A percentile compares a stretch with the other conserved stretches of the same genome.
Evolutionary conservation across 2,797 vertebrate genomes (phyloP).

Genomic region (Ceryle rudis): DNA sequence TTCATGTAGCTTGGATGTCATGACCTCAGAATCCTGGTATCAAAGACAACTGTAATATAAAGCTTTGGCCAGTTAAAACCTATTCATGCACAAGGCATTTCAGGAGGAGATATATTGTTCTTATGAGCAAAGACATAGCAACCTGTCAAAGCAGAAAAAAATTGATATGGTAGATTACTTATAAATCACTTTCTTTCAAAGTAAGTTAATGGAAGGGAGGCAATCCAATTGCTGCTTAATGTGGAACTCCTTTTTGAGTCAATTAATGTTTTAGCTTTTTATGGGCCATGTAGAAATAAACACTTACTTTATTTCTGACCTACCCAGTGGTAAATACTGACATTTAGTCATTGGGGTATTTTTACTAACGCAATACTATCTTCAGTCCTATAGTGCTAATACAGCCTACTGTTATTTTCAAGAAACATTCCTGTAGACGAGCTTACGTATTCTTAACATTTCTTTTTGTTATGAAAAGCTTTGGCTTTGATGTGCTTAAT

Average conservation of each 20-base stretch:
- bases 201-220: background rate
- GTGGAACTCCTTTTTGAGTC: background rate
- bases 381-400: background rate
- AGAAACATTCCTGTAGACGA: background rate
- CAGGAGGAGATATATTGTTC: background rate
- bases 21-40: background rate
- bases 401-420: background rate
- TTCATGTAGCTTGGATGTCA: background rate
- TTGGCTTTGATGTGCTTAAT: conserved; percentile 43
- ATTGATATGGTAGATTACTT: background rate
- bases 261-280: background rate
- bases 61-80: background rate
- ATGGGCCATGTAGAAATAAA: background rate
- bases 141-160: background rate
- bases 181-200: background rate
- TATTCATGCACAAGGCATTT: background rate
- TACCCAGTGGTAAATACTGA: background rate
- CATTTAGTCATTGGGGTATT: background rate
- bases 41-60: background rate
- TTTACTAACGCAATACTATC: background rate
- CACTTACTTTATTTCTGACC: background rate
- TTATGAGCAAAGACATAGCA: background rate
- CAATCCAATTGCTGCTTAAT: background rate
- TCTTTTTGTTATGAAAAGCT: conserved; percentile 28
- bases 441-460: conserved; percentile 4